Percentiles rank a stretch among this genome's conserved stretches.
phyloP scores from a whole-genome alignment of 2,888 invertebrate species.

The Lasiommata megera region DNA sequence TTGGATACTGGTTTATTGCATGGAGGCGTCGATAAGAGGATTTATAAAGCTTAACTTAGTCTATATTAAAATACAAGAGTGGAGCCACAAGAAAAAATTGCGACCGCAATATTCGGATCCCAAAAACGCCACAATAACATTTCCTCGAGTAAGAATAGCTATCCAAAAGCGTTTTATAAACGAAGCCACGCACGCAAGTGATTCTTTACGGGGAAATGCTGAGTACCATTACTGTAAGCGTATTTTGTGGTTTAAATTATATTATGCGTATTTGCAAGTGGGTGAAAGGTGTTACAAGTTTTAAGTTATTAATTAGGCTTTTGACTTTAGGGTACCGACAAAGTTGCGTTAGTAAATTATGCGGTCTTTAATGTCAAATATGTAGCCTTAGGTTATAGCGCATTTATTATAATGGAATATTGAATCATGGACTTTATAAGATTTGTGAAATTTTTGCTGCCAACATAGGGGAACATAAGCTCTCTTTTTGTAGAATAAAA shows the following conservation, averaged over 20 bases:
- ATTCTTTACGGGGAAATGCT: slow-evolving; percentile 31
- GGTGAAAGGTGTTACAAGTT: slow-evolving; percentile 67
- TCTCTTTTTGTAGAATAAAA: no score
- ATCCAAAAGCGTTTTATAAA: slow-evolving; percentile 15
- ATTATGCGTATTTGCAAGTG: not conserved
- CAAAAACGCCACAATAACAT: slow-evolving; percentile 21
- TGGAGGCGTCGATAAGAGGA: not conserved
- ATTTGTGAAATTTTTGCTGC: no score
- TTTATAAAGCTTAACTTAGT: not conserved
- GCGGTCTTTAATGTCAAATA: no score
- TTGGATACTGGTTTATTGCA: no score
- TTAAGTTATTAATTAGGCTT: slow-evolving; percentile 71
- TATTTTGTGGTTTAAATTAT: slow-evolving; percentile 46
- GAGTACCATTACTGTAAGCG: slow-evolving; percentile 43
- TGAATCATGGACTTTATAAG: no score
- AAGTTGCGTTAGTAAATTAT: no score
- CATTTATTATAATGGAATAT: no score
- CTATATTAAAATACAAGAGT: slow-evolving; percentile 11
- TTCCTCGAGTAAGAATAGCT: slow-evolving; percentile 5
- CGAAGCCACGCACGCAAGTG: slow-evolving; percentile 12
- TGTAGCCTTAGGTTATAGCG: no score
- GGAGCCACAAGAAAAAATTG: slow-evolving; percentile 6
- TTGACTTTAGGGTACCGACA: no score
- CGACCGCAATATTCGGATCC: slow-evolving; percentile 26
- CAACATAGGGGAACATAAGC: no score